Conservation (phyloP, 2,888 invertebrate genomes). For the Anthrax anthrax region DNA sequence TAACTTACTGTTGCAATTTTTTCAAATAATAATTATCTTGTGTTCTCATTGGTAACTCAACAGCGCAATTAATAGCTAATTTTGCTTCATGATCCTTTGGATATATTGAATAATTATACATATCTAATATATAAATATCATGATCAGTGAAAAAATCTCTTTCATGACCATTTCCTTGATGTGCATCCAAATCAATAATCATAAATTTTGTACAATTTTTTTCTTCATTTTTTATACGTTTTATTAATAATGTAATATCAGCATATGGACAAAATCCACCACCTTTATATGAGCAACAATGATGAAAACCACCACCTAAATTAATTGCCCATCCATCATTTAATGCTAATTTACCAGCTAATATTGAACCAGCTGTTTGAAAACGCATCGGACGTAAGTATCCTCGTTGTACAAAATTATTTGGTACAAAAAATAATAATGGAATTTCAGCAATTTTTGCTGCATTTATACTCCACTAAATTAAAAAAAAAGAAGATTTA, state of each 20-base stretch:
- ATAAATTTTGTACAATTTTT: constrained; percentile 50
- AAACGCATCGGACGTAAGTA: constrained; percentile 66
- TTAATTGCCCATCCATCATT: constrained; percentile 81
- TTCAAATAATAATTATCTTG: constrained; percentile 55
- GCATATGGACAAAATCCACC: constrained; percentile 87
- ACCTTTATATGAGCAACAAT: constrained; percentile 60
- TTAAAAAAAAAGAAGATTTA: too few relatives aligned
- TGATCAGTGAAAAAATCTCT: constrained; percentile 57
- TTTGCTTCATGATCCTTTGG: constrained; percentile 64
- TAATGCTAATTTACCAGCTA: constrained; percentile 69
- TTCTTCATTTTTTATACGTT: constrained; percentile 45
- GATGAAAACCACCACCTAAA: constrained; percentile 84
- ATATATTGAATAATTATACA: constrained; percentile 70
- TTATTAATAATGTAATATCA: constrained; percentile 67
- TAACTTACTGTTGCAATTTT: constrained; percentile 46
- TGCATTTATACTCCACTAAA: constrained; percentile 65
- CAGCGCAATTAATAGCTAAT: constrained; percentile 50
- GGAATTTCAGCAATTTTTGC: constrained; percentile 70
- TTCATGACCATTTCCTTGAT: constrained; percentile 86
- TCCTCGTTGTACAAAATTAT: constrained; percentile 55
- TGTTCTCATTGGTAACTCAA: constrained; percentile 48
- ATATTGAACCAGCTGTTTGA: constrained; percentile 66
- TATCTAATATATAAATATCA: constrained; percentile 74
- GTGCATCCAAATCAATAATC: constrained; percentile 86
- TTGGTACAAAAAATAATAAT: constrained; percentile 58